Percentiles rank a stretch among this genome's conserved stretches.
These are phyloP conservation scores for Diabrotica undecimpunctata DNA, from an alignment of 1,140 invertebrate genomes.

Conservation along the genomic window DNA sequence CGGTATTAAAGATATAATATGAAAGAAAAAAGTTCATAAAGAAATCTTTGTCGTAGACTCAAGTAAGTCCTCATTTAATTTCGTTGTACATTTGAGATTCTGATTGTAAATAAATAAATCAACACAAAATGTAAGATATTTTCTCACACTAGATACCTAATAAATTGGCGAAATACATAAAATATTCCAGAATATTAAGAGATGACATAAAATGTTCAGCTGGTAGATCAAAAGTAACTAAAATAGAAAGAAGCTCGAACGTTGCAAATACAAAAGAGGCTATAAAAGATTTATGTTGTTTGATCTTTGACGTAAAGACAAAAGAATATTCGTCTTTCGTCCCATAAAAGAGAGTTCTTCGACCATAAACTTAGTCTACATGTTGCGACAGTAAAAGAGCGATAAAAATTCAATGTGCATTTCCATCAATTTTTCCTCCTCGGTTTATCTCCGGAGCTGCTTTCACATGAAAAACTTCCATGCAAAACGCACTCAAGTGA, in stretches of 20 bases:
- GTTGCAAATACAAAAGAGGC: slow-evolving; percentile 11
- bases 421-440: slow-evolving; percentile 37
- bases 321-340: slow-evolving; percentile 31
- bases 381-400: slow-evolving; percentile 42
- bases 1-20: too few relatives aligned
- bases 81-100: too few relatives aligned
- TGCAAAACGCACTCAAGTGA: slow-evolving; percentile 20
- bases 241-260: background rate
- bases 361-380: slow-evolving; percentile 38
- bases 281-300: slow-evolving; percentile 39
- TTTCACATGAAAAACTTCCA: slow-evolving; percentile 26
- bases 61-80: too few relatives aligned
- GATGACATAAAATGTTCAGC: background rate
- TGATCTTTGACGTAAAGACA: slow-evolving; percentile 36
- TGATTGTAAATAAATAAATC: too few relatives aligned
- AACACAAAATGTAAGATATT: too few relatives aligned
- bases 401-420: slow-evolving; percentile 41
- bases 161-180: too few relatives aligned
- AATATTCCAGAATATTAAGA: too few relatives aligned
- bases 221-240: slow-evolving; percentile 15
- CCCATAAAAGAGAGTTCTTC: slow-evolving; percentile 36
- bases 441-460: slow-evolving; percentile 27
- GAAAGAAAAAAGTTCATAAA: too few relatives aligned
- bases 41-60: too few relatives aligned
- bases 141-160: too few relatives aligned